A percentile compares a stretch with the other conserved stretches of the same genome.
Evolutionary conservation across 2,888 invertebrate genomes (phyloP).

Genomic region (Gasteruption jaculator): DNA sequence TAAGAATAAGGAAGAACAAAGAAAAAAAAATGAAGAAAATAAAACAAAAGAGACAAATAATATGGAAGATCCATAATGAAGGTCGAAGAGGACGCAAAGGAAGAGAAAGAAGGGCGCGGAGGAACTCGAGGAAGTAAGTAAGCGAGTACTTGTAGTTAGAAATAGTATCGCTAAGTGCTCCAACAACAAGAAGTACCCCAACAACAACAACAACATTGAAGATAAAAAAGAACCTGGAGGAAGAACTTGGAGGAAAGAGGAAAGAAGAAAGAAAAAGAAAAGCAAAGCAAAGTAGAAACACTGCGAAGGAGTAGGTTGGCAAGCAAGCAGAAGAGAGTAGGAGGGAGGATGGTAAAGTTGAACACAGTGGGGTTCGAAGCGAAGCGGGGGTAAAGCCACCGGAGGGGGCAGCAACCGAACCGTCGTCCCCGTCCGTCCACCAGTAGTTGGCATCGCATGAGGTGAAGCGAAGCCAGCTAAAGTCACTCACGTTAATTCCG

Average conservation of each 20-base stretch:
- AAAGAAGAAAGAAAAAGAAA: slow-evolving; percentile 18
- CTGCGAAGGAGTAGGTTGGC: slow-evolving; percentile 8
- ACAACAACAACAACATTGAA: slow-evolving; percentile 13
- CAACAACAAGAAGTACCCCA: slow-evolving; percentile 15
- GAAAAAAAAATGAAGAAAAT: too few species aligned
- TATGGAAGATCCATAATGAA: too few species aligned
- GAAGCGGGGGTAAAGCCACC: slow-evolving; percentile 20
- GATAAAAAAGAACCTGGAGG: slow-evolving; percentile 12
- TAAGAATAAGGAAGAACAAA: too few species aligned
- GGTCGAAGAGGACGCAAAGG: too few species aligned
- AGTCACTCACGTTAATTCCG: slow-evolving; percentile 46
- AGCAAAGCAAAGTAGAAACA: slow-evolving; percentile 1
- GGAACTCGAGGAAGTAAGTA: too few species aligned
- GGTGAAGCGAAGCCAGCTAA: slow-evolving; percentile 49
- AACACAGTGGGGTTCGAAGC: slow-evolving; percentile 11
- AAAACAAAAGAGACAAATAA: too few species aligned
- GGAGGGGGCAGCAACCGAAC: slow-evolving; percentile 31
- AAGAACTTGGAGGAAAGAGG: slow-evolving; percentile 15
- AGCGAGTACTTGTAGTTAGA: too few species aligned
- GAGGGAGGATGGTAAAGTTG: slow-evolving; percentile 17
- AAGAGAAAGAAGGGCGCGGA: too few species aligned
- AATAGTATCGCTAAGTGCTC: too few species aligned
- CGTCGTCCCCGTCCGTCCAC: too few species aligned
- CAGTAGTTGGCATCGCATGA: slow-evolving; percentile 30
- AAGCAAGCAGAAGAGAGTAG: slow-evolving; percentile 11